phyloP scores from a whole-genome alignment of 2,113 vertebrate genomes.

The Neotragus moschatus region DNA sequence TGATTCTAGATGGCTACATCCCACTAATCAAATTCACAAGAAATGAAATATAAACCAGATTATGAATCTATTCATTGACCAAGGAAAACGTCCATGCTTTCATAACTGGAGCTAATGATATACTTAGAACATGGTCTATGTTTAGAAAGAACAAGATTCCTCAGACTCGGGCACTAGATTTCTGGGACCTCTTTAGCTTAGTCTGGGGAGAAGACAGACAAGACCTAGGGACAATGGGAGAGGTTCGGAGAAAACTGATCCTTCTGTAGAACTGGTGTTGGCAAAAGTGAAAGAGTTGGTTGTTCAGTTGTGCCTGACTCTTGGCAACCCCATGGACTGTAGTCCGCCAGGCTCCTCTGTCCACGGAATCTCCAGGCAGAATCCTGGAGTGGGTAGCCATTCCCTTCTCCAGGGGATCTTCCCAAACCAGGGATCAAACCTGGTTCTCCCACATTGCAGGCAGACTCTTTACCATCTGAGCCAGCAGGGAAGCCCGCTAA shows the following conservation, averaged over 20 bases:
- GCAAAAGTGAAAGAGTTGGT: background rate
- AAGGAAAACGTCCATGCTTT: background rate
- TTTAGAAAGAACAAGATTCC: background rate
- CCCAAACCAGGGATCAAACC: background rate
- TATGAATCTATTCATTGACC: background rate
- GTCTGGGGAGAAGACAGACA: background rate
- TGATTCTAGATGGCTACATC: background rate
- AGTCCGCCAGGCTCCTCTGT: background rate
- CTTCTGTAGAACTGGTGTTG: background rate
- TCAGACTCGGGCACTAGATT: background rate
- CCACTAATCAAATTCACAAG: background rate
- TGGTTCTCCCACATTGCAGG: background rate
- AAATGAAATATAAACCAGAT: background rate
- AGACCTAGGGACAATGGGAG: background rate
- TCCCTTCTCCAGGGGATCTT: background rate
- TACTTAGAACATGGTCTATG: background rate
- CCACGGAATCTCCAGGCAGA: background rate
- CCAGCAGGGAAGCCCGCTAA: background rate
- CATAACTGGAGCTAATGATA: background rate
- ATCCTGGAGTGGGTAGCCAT: background rate
- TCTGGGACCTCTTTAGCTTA: background rate
- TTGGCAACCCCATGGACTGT: background rate
- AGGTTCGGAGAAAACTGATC: background rate
- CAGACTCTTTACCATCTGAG: background rate
- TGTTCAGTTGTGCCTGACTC: background rate